Conservation (phyloP, 2,888 invertebrate genomes). For the Limnephilus rhombicus region DNA sequence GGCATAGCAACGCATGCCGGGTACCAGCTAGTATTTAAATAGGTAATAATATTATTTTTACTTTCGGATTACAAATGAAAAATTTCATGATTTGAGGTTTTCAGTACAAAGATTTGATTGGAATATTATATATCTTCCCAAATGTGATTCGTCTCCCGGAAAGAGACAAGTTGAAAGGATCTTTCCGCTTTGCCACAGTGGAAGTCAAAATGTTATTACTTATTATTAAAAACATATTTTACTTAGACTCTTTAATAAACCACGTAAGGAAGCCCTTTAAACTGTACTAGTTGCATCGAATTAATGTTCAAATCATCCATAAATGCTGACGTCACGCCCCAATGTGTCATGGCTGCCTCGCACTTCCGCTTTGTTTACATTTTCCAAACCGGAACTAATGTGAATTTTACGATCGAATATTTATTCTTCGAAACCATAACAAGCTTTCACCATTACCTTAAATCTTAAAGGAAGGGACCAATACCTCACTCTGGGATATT, state of each 20-base stretch:
- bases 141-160: too few relatives aligned
- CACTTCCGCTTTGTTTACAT: constrained; percentile 9
- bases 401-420: constrained; percentile 55
- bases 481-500: background rate
- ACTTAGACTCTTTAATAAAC: background rate
- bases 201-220: too few relatives aligned
- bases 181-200: too few relatives aligned
- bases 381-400: constrained; percentile 55
- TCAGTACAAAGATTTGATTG: too few relatives aligned
- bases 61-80: too few relatives aligned
- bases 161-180: too few relatives aligned
- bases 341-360: background rate
- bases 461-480: background rate
- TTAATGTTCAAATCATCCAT: background rate
- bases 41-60: too few relatives aligned
- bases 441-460: constrained; percentile 44
- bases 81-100: too few relatives aligned
- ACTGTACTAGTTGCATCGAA: background rate
- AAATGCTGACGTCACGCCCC: constrained; percentile 11
- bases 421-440: constrained; percentile 58
- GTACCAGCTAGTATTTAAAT: too few relatives aligned
- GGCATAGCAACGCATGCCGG: too few relatives aligned
- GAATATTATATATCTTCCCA: too few relatives aligned
- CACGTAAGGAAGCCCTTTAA: background rate
- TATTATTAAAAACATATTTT: too few relatives aligned